These are phyloP conservation scores for Phocides pigmalion DNA, from an alignment of 1,140 invertebrate species.

Conservation along the genomic window DNA sequence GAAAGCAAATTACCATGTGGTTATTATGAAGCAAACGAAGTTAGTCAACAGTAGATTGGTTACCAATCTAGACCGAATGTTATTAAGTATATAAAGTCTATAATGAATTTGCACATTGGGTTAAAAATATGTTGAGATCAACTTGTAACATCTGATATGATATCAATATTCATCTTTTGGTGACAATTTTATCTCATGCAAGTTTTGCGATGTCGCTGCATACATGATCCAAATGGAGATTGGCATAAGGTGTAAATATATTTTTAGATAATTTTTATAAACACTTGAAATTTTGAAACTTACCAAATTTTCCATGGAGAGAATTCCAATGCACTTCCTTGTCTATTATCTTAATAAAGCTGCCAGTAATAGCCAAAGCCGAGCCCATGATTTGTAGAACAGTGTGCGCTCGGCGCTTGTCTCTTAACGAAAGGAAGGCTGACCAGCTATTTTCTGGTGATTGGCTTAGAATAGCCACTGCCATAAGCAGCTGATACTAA, in stretches of 20 bases:
- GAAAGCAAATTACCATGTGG: no score
- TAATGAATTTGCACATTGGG: no score
- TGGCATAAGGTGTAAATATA: background rate
- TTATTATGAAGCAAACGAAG: no score
- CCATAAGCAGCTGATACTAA: conserved; percentile 74
- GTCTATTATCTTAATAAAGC: conserved; percentile 57
- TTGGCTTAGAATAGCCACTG: conserved; percentile 58
- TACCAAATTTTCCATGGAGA: conserved; percentile 67
- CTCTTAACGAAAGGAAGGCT: conserved; percentile 44
- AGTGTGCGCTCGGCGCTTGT: conserved; percentile 63
- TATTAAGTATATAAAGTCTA: no score
- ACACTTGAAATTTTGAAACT: conserved; percentile 18
- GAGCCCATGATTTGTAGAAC: conserved; percentile 58
- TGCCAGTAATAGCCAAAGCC: conserved; percentile 59
- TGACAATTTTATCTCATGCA: background rate
- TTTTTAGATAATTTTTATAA: background rate
- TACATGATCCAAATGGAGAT: background rate
- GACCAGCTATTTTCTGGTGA: conserved; percentile 64
- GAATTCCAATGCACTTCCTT: conserved; percentile 57
- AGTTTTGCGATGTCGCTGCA: background rate
- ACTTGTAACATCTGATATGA: background rate
- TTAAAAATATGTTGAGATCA: background rate
- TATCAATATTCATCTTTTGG: background rate
- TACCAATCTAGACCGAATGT: no score
- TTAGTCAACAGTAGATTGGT: no score